A percentile compares a stretch with the other conserved stretches of the same genome.
These are phyloP conservation scores for Drosophila prostipennis DNA, from an alignment of 2,888 invertebrate species.

Conservation along the genomic window DNA sequence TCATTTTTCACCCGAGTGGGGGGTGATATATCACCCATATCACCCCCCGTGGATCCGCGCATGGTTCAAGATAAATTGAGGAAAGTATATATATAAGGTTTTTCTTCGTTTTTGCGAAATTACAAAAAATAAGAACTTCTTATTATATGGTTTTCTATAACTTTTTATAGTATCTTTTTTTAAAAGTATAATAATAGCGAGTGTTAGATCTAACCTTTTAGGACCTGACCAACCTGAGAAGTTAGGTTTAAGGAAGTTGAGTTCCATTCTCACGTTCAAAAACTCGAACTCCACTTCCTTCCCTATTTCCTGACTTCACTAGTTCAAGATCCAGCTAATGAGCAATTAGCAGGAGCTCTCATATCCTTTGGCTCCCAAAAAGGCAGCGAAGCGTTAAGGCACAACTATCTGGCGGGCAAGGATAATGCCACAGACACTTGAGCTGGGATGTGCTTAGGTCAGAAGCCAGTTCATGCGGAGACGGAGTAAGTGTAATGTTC, in stretches of 20 bases:
- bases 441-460: constrained; percentile 39
- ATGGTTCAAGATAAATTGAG: neutral
- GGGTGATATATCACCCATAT: too few species aligned
- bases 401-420: constrained; percentile 40
- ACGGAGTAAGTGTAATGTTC: neutral
- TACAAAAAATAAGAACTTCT: too few species aligned
- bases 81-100: neutral
- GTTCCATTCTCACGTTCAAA: constrained; percentile 33
- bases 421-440: constrained; percentile 49
- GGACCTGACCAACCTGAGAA: constrained; percentile 22
- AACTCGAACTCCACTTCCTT: constrained; percentile 13
- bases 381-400: constrained; percentile 57
- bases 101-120: too few species aligned
- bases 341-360: constrained; percentile 30
- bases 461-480: constrained; percentile 27
- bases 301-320: neutral
- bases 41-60: too few species aligned
- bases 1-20: too few species aligned
- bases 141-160: too few species aligned
- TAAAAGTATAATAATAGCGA: too few species aligned
- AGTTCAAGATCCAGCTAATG: constrained; percentile 47
- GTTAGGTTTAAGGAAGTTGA: neutral
- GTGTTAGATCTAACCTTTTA: too few species aligned
- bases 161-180: too few species aligned
- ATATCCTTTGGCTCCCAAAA: constrained; percentile 16